Evolutionary conservation across 2,797 vertebrate genomes (phyloP).

Genomic region (Tympanoctomys barrerae): DNA sequence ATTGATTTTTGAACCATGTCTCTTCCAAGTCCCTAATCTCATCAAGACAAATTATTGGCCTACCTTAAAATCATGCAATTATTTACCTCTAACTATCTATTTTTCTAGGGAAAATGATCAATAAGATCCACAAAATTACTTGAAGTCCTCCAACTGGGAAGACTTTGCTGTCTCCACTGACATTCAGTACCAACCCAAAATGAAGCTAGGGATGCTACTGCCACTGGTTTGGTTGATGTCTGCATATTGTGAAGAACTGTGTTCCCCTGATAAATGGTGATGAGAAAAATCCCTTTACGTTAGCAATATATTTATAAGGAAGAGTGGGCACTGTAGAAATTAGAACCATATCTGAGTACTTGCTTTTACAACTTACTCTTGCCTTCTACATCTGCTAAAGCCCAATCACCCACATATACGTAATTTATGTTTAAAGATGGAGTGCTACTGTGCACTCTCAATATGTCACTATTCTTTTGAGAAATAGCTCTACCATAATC

Average conservation of each 20-base stretch:
- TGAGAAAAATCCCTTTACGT: background rate
- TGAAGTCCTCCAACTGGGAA: background rate
- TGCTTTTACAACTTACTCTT: background rate
- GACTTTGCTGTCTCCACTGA: background rate
- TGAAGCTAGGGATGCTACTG: background rate
- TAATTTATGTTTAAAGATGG: background rate
- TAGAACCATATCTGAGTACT: background rate
- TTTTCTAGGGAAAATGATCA: background rate
- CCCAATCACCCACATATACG: background rate
- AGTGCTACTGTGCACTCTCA: background rate
- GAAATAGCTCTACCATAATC: background rate
- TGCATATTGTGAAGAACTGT: background rate
- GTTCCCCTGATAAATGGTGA: background rate
- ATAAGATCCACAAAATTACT: background rate
- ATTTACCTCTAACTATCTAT: background rate
- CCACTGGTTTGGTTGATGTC: background rate
- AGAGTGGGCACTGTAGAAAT: background rate
- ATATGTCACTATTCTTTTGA: background rate
- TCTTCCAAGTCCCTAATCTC: background rate
- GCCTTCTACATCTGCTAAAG: background rate
- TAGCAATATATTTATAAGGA: background rate
- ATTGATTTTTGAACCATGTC: background rate
- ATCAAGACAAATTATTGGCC: background rate
- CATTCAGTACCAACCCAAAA: background rate
- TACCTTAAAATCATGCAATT: background rate